These are phyloP conservation scores for Limnothrissa miodon DNA, from an alignment of 2,113 vertebrate genomes.

Conservation along the genomic window DNA sequence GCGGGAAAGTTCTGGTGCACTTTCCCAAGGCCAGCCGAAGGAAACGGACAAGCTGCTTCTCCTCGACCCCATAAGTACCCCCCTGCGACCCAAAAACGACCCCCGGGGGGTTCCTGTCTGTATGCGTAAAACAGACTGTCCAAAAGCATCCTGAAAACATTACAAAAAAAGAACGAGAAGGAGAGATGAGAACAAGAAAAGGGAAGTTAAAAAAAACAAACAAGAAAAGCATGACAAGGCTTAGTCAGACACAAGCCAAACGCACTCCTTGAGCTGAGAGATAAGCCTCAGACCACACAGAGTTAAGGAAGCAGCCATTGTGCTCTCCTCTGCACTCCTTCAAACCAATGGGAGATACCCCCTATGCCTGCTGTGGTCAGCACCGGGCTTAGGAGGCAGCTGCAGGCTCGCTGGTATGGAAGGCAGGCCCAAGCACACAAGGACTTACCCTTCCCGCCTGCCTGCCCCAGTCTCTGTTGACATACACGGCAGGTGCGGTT, in stretches of 20 bases:
- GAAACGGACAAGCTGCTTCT: slow-evolving; percentile 76
- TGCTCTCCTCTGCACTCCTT: not conserved
- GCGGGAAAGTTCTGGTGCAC: slow-evolving; percentile 66
- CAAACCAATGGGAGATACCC: slow-evolving; percentile 19
- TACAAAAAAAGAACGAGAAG: slow-evolving; percentile 60
- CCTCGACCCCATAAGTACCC: slow-evolving; percentile 69
- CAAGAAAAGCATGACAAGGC: slow-evolving; percentile 54
- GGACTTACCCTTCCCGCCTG: slow-evolving; percentile 21
- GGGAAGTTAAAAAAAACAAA: slow-evolving; percentile 24
- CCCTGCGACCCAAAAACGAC: slow-evolving; percentile 68
- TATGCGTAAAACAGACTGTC: slow-evolving; percentile 78
- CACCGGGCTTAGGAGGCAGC: slow-evolving; percentile 61
- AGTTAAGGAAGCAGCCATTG: slow-evolving; percentile 22
- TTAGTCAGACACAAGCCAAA: slow-evolving; percentile 41
- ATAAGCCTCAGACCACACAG: slow-evolving; percentile 69
- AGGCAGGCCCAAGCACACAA: slow-evolving; percentile 60
- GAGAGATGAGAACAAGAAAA: slow-evolving; percentile 28
- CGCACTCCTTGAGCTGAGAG: slow-evolving; percentile 24
- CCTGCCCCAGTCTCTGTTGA: slow-evolving; percentile 57
- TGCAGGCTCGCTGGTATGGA: slow-evolving; percentile 52
- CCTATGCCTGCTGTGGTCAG: slow-evolving; percentile 46
- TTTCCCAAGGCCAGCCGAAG: slow-evolving; percentile 78
- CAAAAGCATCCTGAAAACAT: slow-evolving; percentile 72
- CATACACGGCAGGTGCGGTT: slow-evolving; percentile 66
- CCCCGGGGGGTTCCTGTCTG: slow-evolving; percentile 72